phyloP scores from a whole-genome alignment of 2,113 vertebrate genomes.

The Eclectus roratus region DNA sequence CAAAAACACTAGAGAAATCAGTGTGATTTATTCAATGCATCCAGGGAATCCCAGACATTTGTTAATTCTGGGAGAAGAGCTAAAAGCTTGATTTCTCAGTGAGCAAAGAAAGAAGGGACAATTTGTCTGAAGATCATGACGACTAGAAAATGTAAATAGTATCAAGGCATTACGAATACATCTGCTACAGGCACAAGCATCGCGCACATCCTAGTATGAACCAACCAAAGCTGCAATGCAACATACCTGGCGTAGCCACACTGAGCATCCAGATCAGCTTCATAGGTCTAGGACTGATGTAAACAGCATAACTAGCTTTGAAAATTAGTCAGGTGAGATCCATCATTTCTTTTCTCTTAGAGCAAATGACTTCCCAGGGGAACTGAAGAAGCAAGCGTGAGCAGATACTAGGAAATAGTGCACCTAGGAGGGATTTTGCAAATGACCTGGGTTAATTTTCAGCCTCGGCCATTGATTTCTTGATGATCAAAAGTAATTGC shows the following conservation, averaged over 20 bases:
- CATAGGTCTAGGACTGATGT: not conserved
- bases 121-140: not conserved
- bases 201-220: not conserved
- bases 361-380: not conserved
- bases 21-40: not conserved
- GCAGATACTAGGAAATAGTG: not conserved
- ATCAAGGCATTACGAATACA: not conserved
- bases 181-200: not conserved
- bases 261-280: not conserved
- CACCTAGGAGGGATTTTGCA: not conserved
- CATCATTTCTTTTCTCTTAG: not conserved
- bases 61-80: not conserved
- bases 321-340: not conserved
- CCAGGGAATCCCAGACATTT: not conserved
- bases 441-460: not conserved
- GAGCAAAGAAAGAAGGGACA: not conserved
- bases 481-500: not conserved
- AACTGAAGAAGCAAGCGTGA: not conserved
- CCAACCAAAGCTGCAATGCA: not conserved
- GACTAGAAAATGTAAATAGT: not conserved
- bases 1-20: constrained; percentile 38
- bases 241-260: not conserved
- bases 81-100: constrained; percentile 4
- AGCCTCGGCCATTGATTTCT: not conserved
- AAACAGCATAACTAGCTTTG: not conserved